Base-by-base conservation (phyloP, 2,888 invertebrate genomes). In the Rhagophthalmus giganteus region DNA sequence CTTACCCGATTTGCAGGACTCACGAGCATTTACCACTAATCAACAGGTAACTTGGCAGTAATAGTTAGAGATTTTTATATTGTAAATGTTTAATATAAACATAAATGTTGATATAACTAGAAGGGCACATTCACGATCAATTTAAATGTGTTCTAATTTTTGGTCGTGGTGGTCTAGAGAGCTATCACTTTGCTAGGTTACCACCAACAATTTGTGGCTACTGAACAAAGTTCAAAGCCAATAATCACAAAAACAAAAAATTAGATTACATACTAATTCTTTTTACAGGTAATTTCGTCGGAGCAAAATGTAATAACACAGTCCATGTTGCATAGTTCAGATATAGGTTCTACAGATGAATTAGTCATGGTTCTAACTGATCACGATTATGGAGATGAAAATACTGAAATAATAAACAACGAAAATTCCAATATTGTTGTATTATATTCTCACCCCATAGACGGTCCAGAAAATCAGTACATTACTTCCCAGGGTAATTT, bases 351-450 rank as follows among this genome's bases (percentile, higher is more conserved):
- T n/a, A 79, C 81, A 33, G 74, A 79, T 55, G 82, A 79, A 73
- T 74, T 83, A 34, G 81, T 83, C 66, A 82, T 84, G 82, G 82
- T 84, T 39, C 74, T 84, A 32, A 82, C 79, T 56, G 80, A 83
- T 58, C 77, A 80, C 55, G 82, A 78, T 66, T 79, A 81, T 48
- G 70, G 82, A 25, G 82, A 79, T 74, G 81, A 78, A 12, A 73
- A 72, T 27, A 71, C 78, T 52, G 76, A 79, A 58, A 67, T 63
- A 13, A 76, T 78, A 41, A 59, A 76, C 26, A 63, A 71, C 45
- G 79, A 81, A 53, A 81, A 81, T 69, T 79, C 81, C 1, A 83
- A 83, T 61, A 83, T 83, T 66, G 83, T 84, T 8, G 83, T 84
- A 33, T 77, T 84, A 10, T 84, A 83, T 60, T 82, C 82, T 67